Percentiles rank a stretch among this genome's conserved stretches.
Evolutionary conservation across 2,113 vertebrate species (phyloP).

Genomic region (Oreocharis arfaki): DNA sequence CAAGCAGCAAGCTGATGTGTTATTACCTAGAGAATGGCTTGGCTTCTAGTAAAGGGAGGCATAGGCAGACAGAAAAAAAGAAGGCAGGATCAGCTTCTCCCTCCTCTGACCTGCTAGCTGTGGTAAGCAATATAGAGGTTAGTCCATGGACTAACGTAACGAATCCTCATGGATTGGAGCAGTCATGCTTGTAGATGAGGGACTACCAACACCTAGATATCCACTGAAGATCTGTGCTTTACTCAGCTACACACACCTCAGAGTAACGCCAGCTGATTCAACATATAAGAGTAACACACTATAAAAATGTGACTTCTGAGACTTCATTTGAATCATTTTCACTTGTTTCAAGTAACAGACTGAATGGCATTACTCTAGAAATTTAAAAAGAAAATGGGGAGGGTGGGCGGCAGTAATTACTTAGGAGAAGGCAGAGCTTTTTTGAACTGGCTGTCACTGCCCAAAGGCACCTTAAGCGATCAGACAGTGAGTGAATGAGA

Average conservation of each 20-base stretch:
- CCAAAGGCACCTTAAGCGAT: neutral
- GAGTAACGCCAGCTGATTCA: neutral
- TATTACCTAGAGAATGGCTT: neutral
- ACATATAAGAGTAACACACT: neutral
- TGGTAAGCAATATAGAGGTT: accelerated
- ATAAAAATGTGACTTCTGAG: neutral
- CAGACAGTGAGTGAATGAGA: neutral
- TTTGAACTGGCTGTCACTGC: neutral
- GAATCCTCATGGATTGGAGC: neutral
- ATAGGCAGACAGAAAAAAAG: neutral
- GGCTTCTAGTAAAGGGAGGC: neutral
- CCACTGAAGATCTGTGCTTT: neutral
- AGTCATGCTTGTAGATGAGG: neutral
- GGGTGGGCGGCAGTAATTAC: neutral
- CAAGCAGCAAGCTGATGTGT: neutral
- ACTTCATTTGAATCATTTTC: neutral
- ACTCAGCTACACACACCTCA: neutral
- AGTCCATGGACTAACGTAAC: neutral
- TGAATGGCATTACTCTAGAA: accelerated
- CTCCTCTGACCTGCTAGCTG: neutral
- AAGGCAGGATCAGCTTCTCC: neutral
- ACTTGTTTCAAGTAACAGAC: neutral
- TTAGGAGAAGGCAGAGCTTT: neutral
- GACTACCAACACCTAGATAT: neutral
- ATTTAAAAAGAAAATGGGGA: neutral